phyloP scores from a whole-genome alignment of 1,140 invertebrate genomes.

The Ips typographus region DNA sequence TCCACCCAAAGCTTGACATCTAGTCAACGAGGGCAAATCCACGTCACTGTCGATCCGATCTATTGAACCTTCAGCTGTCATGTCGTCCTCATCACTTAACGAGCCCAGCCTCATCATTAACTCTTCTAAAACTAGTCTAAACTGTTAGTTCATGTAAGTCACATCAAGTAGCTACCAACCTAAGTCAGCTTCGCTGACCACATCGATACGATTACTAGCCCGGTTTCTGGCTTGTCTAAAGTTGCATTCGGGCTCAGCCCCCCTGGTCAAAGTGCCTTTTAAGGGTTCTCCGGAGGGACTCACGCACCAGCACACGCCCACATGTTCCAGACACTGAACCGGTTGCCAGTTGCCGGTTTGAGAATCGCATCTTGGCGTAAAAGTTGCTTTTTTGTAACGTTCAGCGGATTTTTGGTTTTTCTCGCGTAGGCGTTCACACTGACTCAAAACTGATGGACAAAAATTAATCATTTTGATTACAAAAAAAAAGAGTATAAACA shows the following conservation, averaged over 20 bases:
- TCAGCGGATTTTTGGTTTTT: conserved; percentile 71
- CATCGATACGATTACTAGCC: conserved; percentile 50
- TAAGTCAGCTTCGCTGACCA: conserved; percentile 48
- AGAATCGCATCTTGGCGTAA: conserved; percentile 71
- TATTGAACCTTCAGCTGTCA: conserved; percentile 36
- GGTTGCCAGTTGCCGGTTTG: conserved; percentile 74
- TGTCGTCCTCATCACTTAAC: conserved; percentile 45
- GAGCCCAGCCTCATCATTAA: conserved; percentile 64
- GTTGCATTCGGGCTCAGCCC: conserved; percentile 70
- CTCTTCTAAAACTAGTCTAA: conserved; percentile 61
- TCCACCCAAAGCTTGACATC: conserved; percentile 64
- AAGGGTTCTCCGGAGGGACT: conserved; percentile 75
- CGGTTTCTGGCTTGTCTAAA: conserved; percentile 69
- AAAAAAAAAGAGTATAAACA: not conserved
- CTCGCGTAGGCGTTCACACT: conserved; percentile 74
- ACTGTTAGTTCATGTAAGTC: not conserved
- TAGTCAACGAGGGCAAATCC: conserved; percentile 52
- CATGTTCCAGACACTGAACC: conserved; percentile 77
- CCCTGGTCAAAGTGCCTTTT: conserved; percentile 74
- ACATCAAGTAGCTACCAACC: conserved; percentile 31
- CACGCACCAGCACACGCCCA: conserved; percentile 84
- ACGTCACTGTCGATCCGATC: conserved; percentile 43
- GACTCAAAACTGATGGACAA: conserved; percentile 62
- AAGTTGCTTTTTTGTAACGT: conserved; percentile 69
- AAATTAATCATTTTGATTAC: not conserved